Evolutionary conservation across 2,797 vertebrate species (phyloP).

Genomic region (Sebastes itinus): DNA sequence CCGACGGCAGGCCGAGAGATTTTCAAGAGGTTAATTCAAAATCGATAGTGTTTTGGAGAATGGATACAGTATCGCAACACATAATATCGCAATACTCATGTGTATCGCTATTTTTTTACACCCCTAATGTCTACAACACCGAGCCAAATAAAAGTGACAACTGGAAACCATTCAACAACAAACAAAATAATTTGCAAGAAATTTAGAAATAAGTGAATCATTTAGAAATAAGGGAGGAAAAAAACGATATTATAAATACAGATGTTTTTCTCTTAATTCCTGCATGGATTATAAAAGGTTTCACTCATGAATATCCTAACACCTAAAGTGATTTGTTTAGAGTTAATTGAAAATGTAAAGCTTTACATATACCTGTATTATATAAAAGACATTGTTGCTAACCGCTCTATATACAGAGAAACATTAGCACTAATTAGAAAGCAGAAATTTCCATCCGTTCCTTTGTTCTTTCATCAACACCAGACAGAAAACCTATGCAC

Average conservation of each 20-base stretch:
- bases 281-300: not conserved
- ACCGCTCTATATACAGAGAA: not conserved
- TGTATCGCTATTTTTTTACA: no score
- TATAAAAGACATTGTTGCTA: not conserved
- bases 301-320: not conserved
- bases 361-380: not conserved
- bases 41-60: no score
- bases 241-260: not conserved
- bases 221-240: not conserved
- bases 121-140: not conserved
- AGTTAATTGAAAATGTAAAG: not conserved
- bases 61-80: no score
- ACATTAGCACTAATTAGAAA: not conserved
- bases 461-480: not conserved
- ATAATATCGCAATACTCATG: no score
- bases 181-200: not conserved
- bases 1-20: no score
- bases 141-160: conserved; percentile 20
- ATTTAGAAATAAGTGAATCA: conserved; percentile 12
- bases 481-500: conserved; percentile 7
- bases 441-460: not conserved
- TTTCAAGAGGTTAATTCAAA: no score
- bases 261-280: not conserved
- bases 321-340: not conserved
- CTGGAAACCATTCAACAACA: conserved; percentile 3